Evolutionary conservation across 2,797 vertebrate genomes (phyloP).

Genomic region (Sebastes glaucus): DNA sequence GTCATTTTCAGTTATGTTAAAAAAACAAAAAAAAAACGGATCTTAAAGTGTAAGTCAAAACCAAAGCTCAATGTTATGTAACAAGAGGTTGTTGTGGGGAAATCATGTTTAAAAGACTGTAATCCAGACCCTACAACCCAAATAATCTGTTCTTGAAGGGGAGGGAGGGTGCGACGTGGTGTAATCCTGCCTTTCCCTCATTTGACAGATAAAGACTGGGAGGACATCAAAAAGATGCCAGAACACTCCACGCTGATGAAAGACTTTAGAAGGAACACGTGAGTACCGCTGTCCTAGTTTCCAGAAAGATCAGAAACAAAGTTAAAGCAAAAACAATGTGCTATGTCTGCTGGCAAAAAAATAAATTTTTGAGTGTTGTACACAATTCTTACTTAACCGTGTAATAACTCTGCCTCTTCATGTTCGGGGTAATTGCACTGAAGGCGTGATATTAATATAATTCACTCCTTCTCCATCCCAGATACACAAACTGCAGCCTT

Average conservation of each 20-base stretch:
- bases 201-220: conserved; percentile 99
- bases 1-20: background rate
- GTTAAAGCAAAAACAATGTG: background rate
- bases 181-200: conserved; percentile 62
- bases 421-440: background rate
- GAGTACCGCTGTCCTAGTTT: conserved; percentile 73
- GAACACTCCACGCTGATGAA: conserved; percentile 99
- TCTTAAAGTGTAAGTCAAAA: background rate
- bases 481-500: conserved; percentile 99
- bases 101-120: conserved; percentile 16
- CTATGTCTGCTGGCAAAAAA: conserved; percentile 22
- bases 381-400: background rate
- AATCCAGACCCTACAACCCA: conserved; percentile 20
- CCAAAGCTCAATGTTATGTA: background rate
- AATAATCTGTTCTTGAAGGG: conserved; percentile 46
- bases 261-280: conserved; percentile 99
- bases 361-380: background rate
- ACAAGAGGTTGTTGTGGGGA: background rate
- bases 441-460: background rate
- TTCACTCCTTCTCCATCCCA: conserved; percentile 63
- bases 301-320: conserved; percentile 24
- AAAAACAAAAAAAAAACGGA: background rate
- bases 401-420: background rate
- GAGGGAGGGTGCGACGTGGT: conserved; percentile 11
- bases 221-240: conserved; percentile 99